These are phyloP conservation scores for Sepioteuthis lessoniana DNA, from an alignment of 2,888 invertebrate genomes.

Conservation along the genomic window DNA sequence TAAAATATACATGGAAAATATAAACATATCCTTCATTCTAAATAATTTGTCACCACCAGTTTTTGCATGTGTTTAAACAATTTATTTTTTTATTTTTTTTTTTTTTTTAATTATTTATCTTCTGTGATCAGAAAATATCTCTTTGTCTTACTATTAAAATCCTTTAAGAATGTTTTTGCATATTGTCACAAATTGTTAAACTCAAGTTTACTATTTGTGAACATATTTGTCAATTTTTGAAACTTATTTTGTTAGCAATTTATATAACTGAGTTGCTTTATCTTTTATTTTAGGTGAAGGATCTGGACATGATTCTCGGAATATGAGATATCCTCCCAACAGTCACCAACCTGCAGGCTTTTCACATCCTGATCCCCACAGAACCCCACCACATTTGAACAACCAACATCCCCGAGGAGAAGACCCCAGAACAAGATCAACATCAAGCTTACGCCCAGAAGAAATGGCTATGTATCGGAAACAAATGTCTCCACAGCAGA, in stretches of 20 bases:
- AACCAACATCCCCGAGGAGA: conserved; percentile 49
- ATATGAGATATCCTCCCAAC: conserved; percentile 48
- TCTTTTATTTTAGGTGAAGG: not conserved
- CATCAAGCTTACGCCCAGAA: conserved; percentile 43
- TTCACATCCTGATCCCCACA: conserved; percentile 51
- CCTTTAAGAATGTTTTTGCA: not conserved
- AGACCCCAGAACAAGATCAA: conserved; percentile 43
- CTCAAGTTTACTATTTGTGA: not conserved
- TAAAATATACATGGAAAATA: no score
- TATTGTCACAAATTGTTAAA: not conserved
- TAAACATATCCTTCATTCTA: not conserved
- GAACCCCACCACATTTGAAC: conserved; percentile 52
- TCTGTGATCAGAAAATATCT: no score
- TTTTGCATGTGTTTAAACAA: not conserved
- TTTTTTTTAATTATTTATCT: not conserved
- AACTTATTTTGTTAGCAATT: not conserved
- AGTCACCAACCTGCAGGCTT: conserved; percentile 57
- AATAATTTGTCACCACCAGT: not conserved
- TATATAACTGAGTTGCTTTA: not conserved
- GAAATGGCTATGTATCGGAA: conserved; percentile 47
- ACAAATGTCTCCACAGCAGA: conserved; percentile 47
- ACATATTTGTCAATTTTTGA: not conserved
- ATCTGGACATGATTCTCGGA: conserved; percentile 39
- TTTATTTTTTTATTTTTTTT: not conserved
- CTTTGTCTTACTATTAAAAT: no score